Base-by-base conservation (phyloP, 2,113 vertebrate genomes). In the Neomonachus schauinslandi region DNA sequence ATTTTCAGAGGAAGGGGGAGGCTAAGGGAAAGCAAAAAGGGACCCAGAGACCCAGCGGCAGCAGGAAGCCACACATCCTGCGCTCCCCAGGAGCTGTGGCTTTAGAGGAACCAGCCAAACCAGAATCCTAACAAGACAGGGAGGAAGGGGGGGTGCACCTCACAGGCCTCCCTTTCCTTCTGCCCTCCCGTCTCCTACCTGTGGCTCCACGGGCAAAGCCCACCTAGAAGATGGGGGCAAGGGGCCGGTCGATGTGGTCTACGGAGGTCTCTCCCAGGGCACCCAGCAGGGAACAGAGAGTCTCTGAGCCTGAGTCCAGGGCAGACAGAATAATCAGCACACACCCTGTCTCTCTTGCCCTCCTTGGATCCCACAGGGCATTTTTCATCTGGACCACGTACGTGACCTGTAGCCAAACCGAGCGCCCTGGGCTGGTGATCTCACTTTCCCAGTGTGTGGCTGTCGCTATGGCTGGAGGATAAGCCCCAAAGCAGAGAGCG, bases 51-150 rank as follows among this genome's bases (percentile, higher is more conserved):
- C 49, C 28, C 42, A 49, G 33, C 2, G 18, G 51, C 9, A 46
- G 22, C 72, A 21, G 57, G 85, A 93, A 86, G 57, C 39, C 65
- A 86, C n/a, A 61, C 24, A 28, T 74, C 79, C 91, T 65, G 28
- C 0, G 0, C 15, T 76, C 65, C 42, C 7, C 26, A n/a, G 72
- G 53, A 51, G n/a, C 74, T 63, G 7, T 8, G 3, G 85, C 85
- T 67, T 84, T 51, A 95, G 77, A 94, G 51, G 51, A 74, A 42
- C 31, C 72, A 74, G 74, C 11, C 24, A 28, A 13, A 24, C 36
- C 89, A 92, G 81, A 67, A 67, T 51, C 4, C 0, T 14, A 36
- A 39, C 76, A 81, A 71, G n/a, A 88, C 6, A 12, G 39, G 55
- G 51, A 82, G 21, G 87, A 91, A 82, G 33, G 28, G 9, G 51